Conservation (phyloP, 2,113 vertebrate genomes). For the Strix aluco region DNA sequence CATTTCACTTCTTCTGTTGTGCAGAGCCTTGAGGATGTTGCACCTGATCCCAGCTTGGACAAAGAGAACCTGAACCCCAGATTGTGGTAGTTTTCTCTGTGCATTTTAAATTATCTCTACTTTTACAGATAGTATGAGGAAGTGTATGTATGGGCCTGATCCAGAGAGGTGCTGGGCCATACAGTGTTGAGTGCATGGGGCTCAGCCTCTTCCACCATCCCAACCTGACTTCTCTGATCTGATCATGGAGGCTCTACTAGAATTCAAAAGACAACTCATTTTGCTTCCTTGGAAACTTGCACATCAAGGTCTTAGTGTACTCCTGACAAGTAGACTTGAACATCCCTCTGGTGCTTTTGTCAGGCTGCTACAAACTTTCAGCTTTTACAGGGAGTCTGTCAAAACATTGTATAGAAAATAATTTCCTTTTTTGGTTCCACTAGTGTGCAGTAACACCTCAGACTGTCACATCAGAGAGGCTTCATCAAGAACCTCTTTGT, state of each 20-base stretch:
- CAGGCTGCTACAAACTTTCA: background rate
- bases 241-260: background rate
- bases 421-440: background rate
- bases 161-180: background rate
- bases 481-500: constrained; percentile 18
- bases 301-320: background rate
- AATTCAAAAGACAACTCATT: background rate
- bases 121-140: background rate
- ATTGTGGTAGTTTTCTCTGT: background rate
- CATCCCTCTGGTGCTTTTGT: background rate
- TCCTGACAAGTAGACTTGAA: background rate
- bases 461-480: background rate
- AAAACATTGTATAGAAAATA: constrained; percentile 1
- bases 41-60: background rate
- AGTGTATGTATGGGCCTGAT: background rate
- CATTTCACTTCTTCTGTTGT: background rate
- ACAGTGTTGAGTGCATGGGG: background rate
- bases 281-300: background rate
- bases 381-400: background rate
- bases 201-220: background rate
- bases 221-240: background rate
- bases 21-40: background rate
- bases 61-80: background rate
- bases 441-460: constrained; percentile 7
- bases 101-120: background rate